Evolutionary conservation across 2,888 invertebrate species (phyloP), one percentile per base, ranked within the genome.

Genomic region (Sinotaia quadrata): DNA sequence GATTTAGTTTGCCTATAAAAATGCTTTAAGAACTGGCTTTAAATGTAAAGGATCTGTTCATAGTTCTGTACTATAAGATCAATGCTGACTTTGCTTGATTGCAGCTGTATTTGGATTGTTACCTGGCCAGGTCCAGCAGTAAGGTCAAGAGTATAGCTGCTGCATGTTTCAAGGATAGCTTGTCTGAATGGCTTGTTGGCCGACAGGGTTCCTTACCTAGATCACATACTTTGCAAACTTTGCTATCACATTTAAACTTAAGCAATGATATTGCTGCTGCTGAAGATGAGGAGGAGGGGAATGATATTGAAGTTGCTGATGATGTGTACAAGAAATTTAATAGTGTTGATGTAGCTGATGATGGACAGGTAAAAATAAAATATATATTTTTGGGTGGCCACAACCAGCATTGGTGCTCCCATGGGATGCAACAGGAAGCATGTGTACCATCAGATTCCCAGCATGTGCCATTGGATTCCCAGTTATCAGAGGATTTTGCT

Each of bases 131-230:
- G 34, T 61, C 61, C 31, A 41, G 47, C 33, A 63, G 60, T 58
- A 63, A 65, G 58, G 65, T 59, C 18, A 61, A 68, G 18, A 52
- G 60, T 15, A 34, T 54, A 24, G 67, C 67, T n/a, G 63, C 67
- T 15, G 47, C 63, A 52, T 54, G 54, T 61, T 58, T 71, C 36
- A 65, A 69, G 12, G 73, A 77, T 33, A 73, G 74, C 29, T 67
- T 79, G 31, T 72, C 74, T 12, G 66, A 75, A 54, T 77, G 78
- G 56, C 71, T 68, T 57, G 62, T 57, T 18, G 54, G 68, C 3
- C 58, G 60, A 31, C 41, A n/a, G 2, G 54, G 65, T 12, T n/a
- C 37, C 2, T 12, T 21, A 37, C 21, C 27, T 31, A 37, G 54
- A n/a, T 33, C 65, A 8, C 56, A 65, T 21, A 65, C 65, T 44